Conservation (phyloP, 2,888 invertebrate genomes). For the Leucoma salicis region DNA sequence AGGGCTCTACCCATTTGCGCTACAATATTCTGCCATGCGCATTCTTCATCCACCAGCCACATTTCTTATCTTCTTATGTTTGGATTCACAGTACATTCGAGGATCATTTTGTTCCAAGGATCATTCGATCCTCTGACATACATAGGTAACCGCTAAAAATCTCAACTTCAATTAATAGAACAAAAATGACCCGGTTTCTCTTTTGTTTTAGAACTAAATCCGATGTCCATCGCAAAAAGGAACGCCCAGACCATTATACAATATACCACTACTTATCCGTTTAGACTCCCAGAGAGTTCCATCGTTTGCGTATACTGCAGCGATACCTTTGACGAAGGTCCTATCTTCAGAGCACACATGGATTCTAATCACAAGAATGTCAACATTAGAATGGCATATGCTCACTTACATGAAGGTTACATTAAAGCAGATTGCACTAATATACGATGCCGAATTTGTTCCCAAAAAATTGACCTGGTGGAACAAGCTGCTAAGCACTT, state of each 20-base stretch:
- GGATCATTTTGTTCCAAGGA: no score
- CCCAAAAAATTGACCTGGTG: slow-evolving; percentile 33
- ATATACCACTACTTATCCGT: slow-evolving; percentile 61
- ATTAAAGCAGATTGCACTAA: slow-evolving; percentile 56
- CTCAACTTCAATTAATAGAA: slow-evolving; percentile 9
- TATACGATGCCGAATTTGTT: slow-evolving; percentile 52
- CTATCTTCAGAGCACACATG: slow-evolving; percentile 43
- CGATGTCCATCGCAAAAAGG: slow-evolving; percentile 55
- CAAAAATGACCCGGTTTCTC: slow-evolving; percentile 41
- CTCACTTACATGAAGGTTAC: slow-evolving; percentile 36
- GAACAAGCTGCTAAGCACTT: slow-evolving; percentile 46
- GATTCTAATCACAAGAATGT: slow-evolving; percentile 32
- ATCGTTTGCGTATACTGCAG: slow-evolving; percentile 64
- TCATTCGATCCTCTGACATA: no score
- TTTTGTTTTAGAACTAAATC: slow-evolving; percentile 68
- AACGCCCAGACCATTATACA: slow-evolving; percentile 61
- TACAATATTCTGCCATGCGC: no score
- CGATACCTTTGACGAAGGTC: slow-evolving; percentile 44
- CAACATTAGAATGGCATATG: slow-evolving; percentile 32
- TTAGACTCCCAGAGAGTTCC: slow-evolving; percentile 55
- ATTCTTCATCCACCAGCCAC: no score
- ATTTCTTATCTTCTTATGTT: no score
- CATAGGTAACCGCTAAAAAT: no score
- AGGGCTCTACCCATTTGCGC: no score
- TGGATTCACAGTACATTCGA: no score